Percentiles rank a stretch among this genome's conserved stretches.
phyloP scores from a whole-genome alignment of 2,888 invertebrate genomes.

The Sphecodes monilicornis region DNA sequence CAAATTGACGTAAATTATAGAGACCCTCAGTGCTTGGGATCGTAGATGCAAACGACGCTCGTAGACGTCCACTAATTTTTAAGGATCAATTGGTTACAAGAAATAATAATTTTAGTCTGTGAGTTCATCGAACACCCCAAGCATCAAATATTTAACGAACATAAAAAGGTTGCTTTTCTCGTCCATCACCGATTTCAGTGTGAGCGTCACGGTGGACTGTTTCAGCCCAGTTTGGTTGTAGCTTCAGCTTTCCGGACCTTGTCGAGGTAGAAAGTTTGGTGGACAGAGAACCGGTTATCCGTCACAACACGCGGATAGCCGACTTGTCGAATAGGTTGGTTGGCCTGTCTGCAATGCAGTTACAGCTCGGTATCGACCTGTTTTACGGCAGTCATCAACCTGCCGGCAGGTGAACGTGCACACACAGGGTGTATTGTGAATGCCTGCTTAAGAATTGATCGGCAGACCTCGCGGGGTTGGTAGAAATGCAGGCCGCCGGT shows the following conservation, averaged over 20 bases:
- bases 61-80: too few relatives aligned
- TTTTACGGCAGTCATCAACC: conserved; percentile 78
- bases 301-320: conserved; percentile 38
- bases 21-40: too few relatives aligned
- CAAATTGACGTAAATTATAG: too few relatives aligned
- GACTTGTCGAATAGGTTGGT: conserved; percentile 68
- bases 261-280: neutral
- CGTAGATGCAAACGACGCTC: too few relatives aligned
- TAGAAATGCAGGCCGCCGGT: conserved; percentile 15
- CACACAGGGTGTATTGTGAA: conserved; percentile 57
- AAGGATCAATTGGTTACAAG: too few relatives aligned
- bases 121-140: too few relatives aligned
- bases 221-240: neutral
- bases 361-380: conserved; percentile 79
- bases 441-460: conserved; percentile 63
- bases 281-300: conserved; percentile 21
- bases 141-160: too few relatives aligned
- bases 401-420: conserved; percentile 73
- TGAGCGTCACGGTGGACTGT: neutral
- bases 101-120: too few relatives aligned
- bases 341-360: conserved; percentile 80
- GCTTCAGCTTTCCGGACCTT: neutral
- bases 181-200: too few relatives aligned
- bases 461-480: conserved; percentile 8
- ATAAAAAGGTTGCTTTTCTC: too few relatives aligned